Conservation (phyloP, 2,797 vertebrate species). For the Artibeus jamaicensis region DNA sequence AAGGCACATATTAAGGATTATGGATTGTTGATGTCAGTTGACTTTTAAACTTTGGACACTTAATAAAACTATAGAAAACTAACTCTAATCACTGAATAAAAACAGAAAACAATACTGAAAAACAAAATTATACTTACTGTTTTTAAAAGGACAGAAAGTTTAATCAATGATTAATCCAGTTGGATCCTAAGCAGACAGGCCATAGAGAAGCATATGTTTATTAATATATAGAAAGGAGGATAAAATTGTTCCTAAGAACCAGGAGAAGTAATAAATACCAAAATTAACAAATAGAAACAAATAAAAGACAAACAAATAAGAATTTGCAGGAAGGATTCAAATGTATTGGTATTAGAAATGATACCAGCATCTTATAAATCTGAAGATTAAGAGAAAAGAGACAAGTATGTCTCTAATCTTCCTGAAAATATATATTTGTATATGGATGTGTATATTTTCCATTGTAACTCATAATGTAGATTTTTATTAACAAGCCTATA, state of each 20-base stretch:
- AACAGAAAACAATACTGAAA: not conserved
- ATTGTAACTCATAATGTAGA: not conserved
- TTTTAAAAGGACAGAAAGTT: not conserved
- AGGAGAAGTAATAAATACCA: not conserved
- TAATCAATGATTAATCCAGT: not conserved
- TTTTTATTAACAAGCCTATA: not conserved
- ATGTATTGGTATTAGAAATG: not conserved
- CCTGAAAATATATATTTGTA: not conserved
- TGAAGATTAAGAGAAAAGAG: not conserved
- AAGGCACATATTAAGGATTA: not conserved
- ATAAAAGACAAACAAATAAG: not conserved
- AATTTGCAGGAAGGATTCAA: not conserved
- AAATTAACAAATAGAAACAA: not conserved
- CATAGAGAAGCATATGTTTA: not conserved
- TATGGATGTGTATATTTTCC: not conserved
- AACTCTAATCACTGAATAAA: not conserved
- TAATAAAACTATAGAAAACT: not conserved
- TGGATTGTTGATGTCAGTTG: not conserved
- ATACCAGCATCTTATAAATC: not conserved
- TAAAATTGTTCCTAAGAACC: not conserved
- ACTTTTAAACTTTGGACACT: not conserved
- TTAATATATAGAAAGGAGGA: not conserved
- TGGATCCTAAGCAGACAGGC: accelerated
- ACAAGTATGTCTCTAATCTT: not conserved
- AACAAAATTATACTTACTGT: not conserved